phyloP scores from a whole-genome alignment of 2,888 invertebrate species.

The Augochlorella aurata region DNA sequence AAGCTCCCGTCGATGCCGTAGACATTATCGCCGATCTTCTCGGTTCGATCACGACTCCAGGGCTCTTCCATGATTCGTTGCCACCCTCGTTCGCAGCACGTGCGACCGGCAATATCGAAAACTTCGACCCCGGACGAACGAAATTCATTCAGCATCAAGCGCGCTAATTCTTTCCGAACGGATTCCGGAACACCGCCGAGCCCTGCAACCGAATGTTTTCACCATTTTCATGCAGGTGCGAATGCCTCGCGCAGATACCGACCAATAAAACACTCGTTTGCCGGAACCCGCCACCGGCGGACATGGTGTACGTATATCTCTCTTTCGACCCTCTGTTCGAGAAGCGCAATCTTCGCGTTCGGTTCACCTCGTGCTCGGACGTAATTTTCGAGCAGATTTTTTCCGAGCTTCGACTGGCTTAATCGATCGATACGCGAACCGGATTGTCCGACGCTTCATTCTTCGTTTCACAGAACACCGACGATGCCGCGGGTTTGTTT shows the following conservation, averaged over 20 bases:
- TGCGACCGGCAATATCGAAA: constrained; percentile 19
- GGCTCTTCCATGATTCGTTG: neutral
- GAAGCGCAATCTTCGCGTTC: neutral
- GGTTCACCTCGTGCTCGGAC: neutral
- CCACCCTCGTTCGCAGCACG: constrained; percentile 20
- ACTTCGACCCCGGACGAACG: neutral
- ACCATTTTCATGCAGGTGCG: constrained; percentile 25
- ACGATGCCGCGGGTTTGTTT: too few relatives aligned
- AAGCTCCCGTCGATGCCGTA: neutral
- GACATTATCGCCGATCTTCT: neutral
- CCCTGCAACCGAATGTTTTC: constrained; percentile 28
- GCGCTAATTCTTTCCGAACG: constrained; percentile 10
- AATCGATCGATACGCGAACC: neutral
- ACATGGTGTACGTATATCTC: neutral
- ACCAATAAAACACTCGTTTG: constrained; percentile 40
- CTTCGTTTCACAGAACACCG: too few relatives aligned
- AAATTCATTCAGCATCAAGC: constrained; percentile 13
- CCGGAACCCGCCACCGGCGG: neutral
- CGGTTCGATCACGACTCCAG: neutral
- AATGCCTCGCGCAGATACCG: constrained; percentile 19
- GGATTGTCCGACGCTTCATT: too few relatives aligned
- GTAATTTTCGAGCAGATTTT: neutral
- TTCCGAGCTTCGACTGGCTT: neutral
- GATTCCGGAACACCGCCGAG: neutral
- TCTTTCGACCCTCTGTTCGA: neutral